Conservation (phyloP, 2,888 invertebrate genomes). For the Troglohyphantes excavatus region DNA sequence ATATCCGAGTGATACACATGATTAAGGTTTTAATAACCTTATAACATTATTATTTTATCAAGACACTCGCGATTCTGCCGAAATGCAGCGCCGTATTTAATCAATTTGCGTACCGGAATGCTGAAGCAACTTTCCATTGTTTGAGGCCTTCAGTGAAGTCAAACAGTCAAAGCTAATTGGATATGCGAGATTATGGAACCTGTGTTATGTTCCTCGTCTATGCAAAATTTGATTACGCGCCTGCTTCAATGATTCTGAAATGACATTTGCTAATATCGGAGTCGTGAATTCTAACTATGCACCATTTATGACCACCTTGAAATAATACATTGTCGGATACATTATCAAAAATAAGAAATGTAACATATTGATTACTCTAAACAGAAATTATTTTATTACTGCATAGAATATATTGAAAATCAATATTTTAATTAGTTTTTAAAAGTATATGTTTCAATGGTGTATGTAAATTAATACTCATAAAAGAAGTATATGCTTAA, state of each 20-base stretch:
- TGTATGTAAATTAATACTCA: too few species aligned
- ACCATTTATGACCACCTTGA: too few species aligned
- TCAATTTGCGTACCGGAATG: background rate
- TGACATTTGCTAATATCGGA: background rate
- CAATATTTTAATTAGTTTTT: too few species aligned
- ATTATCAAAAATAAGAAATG: too few species aligned
- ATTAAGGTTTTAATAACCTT: background rate
- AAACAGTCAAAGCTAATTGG: constrained; percentile 15
- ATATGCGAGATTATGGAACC: constrained; percentile 8
- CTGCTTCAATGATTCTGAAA: background rate
- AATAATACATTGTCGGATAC: too few species aligned
- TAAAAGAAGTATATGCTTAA: too few species aligned
- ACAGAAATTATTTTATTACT: too few species aligned
- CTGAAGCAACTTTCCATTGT: background rate
- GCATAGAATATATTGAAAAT: too few species aligned
- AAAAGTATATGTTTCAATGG: too few species aligned
- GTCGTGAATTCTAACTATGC: too few species aligned
- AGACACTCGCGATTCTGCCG: background rate
- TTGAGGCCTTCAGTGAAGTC: background rate
- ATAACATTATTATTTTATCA: background rate
- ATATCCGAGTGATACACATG: background rate
- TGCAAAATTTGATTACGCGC: constrained; percentile 24
- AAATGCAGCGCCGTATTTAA: background rate
- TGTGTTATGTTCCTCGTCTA: constrained; percentile 19
- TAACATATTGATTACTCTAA: too few species aligned